Percentiles rank a stretch among this genome's conserved stretches.
phyloP scores from a whole-genome alignment of 1,140 invertebrate species.

The Drosophila sucinea region DNA sequence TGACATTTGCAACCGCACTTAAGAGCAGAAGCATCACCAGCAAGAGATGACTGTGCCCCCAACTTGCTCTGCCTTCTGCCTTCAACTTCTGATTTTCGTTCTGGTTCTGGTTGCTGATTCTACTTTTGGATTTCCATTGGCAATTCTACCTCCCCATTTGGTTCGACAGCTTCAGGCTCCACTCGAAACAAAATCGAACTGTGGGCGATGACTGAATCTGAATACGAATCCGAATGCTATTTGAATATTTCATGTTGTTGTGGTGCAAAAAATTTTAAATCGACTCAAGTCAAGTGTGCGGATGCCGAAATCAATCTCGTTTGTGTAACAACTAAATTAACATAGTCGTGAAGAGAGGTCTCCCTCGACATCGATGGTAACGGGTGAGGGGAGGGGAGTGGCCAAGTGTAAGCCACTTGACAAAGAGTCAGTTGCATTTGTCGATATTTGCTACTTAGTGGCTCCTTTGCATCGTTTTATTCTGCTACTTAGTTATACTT shows the following conservation, averaged over 20 bases:
- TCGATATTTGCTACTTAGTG: conserved; percentile 67
- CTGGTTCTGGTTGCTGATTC: conserved; percentile 3
- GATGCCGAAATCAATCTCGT: conserved; percentile 79
- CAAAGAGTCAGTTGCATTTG: conserved; percentile 76
- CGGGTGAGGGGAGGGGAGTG: conserved; percentile 5
- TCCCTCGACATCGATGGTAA: too few relatives aligned
- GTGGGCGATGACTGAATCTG: conserved; percentile 43
- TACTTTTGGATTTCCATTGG: conserved; percentile 13
- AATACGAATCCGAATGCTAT: conserved; percentile 47
- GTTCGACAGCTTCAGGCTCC: conserved; percentile 44
- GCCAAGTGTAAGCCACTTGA: conserved; percentile 74
- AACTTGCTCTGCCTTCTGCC: conserved; percentile 22
- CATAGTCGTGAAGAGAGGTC: conserved; percentile 46
- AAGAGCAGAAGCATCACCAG: conserved; percentile 38
- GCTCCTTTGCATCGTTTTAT: conserved; percentile 11
- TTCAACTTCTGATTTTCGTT: conserved; percentile 18
- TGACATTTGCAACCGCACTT: conserved; percentile 83
- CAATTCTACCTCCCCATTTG: neutral
- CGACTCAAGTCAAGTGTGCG: conserved; percentile 79
- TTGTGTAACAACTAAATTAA: conserved; percentile 77
- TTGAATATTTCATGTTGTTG: conserved; percentile 81
- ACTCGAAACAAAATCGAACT: conserved; percentile 77
- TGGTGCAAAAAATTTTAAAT: conserved; percentile 81
- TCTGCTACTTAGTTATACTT: neutral
- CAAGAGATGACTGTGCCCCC: conserved; percentile 1